Conservation (phyloP, 2,888 invertebrate genomes). For the Parnassius mnemosyne region DNA sequence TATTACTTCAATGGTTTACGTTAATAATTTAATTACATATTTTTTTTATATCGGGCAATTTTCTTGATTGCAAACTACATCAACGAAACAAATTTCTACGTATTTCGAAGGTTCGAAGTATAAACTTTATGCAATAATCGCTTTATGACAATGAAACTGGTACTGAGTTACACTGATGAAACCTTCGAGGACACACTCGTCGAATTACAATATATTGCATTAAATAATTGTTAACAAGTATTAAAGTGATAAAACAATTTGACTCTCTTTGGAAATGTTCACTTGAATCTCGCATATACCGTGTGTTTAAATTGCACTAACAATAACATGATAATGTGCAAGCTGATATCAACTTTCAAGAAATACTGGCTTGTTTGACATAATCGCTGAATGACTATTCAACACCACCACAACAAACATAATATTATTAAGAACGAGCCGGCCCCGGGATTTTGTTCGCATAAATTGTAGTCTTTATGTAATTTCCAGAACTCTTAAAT, state of each 20-base stretch:
- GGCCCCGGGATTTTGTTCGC: no score
- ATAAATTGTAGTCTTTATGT: no score
- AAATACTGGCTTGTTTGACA: conserved; percentile 35
- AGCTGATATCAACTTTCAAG: conserved; percentile 32
- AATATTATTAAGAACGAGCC: no score
- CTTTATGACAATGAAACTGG: neutral
- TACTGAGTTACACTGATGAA: neutral
- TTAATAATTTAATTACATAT: no score
- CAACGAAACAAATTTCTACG: no score
- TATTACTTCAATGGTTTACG: no score
- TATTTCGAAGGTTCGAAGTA: no score
- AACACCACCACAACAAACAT: conserved; percentile 14
- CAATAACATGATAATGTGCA: conserved; percentile 27
- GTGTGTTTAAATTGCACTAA: conserved; percentile 3
- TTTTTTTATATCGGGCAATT: no score
- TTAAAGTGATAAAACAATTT: conserved; percentile 3
- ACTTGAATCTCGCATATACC: neutral
- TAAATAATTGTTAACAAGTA: neutral
- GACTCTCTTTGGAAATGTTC: conserved; percentile 2
- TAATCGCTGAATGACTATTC: conserved; percentile 30
- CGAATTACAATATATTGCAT: neutral
- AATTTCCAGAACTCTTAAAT: no score
- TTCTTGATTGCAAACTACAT: no score
- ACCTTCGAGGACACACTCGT: neutral
- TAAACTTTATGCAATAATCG: neutral